Evolutionary conservation across 2,113 vertebrate genomes (phyloP).

Genomic region (Salvelinus fontinalis): DNA sequence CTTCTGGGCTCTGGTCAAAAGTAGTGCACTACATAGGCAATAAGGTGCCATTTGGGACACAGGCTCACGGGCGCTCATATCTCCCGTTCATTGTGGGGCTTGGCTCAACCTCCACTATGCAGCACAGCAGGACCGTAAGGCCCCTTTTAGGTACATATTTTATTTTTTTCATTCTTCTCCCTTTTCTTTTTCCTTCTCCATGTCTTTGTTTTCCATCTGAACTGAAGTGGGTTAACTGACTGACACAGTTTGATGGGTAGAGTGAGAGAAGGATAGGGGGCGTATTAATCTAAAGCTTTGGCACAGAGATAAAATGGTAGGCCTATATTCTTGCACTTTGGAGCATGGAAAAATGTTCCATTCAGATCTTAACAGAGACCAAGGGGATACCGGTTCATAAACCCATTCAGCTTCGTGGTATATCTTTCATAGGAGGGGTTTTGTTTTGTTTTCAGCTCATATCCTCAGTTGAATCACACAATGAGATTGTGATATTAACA

Average conservation of each 20-base stretch:
- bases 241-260: constrained; percentile 25
- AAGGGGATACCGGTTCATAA: neutral
- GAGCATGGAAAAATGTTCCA: neutral
- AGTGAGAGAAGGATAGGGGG: neutral
- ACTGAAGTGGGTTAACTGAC: constrained; percentile 28
- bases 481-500: too few species aligned
- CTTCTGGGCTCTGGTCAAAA: too few species aligned
- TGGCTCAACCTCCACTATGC: constrained; percentile 12
- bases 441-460: too few species aligned
- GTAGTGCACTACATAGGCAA: too few species aligned
- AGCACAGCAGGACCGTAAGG: constrained; percentile 39
- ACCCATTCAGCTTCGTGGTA: neutral
- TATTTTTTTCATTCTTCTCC: constrained; percentile 29
- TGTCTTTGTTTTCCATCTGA: constrained; percentile 37
- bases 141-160: constrained; percentile 43
- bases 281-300: neutral
- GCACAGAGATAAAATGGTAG: constrained; percentile 36
- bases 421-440: neutral
- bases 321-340: constrained; percentile 24
- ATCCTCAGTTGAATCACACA: too few species aligned
- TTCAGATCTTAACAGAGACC: neutral
- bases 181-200: constrained; percentile 17
- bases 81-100: constrained; percentile 45
- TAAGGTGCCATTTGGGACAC: too few species aligned
- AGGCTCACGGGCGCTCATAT: constrained; percentile 47